Evolutionary conservation across 2,113 vertebrate genomes (phyloP).

Genomic region (Sinocyclocheilus maitianheensis): DNA sequence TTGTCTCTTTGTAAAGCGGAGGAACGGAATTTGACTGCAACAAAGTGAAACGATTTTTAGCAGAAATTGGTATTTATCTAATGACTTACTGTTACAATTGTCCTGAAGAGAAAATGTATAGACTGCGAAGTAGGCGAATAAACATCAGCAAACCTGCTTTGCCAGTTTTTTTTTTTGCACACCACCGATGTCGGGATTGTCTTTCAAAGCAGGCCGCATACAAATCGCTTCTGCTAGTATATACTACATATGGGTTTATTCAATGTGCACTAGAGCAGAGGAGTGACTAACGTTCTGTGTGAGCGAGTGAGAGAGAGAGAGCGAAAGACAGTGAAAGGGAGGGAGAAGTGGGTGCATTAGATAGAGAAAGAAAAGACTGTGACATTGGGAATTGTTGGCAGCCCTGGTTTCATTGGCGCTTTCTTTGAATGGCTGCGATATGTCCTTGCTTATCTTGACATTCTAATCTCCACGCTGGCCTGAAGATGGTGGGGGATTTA

Average conservation of each 20-base stretch:
- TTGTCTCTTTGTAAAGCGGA: slow-evolving; percentile 11
- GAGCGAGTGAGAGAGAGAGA: background rate
- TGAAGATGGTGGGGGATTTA: slow-evolving; percentile 75
- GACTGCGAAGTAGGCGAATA: background rate
- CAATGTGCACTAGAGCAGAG: slow-evolving; percentile 29
- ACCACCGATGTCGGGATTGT: background rate
- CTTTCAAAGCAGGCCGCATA: slow-evolving; percentile 15
- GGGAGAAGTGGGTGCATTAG: slow-evolving; percentile 36
- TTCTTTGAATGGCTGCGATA: slow-evolving; percentile 60
- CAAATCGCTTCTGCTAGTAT: slow-evolving; percentile 36
- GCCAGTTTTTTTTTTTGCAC: background rate
- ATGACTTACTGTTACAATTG: background rate
- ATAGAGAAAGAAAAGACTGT: slow-evolving; percentile 41
- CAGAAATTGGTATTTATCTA: background rate
- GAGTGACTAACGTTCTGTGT: slow-evolving; percentile 35
- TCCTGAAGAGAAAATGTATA: background rate
- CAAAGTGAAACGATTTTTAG: slow-evolving; percentile 6
- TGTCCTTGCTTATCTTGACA: slow-evolving; percentile 74
- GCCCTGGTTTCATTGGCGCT: slow-evolving; percentile 53
- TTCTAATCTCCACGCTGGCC: slow-evolving; percentile 71
- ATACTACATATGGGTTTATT: slow-evolving; percentile 46
- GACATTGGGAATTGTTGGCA: slow-evolving; percentile 56
- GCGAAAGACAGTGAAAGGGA: slow-evolving; percentile 19
- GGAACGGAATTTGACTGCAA: background rate
- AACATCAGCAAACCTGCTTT: background rate